Conservation (phyloP, 2,797 vertebrate species). For the Macrochelys suwanniensis region DNA sequence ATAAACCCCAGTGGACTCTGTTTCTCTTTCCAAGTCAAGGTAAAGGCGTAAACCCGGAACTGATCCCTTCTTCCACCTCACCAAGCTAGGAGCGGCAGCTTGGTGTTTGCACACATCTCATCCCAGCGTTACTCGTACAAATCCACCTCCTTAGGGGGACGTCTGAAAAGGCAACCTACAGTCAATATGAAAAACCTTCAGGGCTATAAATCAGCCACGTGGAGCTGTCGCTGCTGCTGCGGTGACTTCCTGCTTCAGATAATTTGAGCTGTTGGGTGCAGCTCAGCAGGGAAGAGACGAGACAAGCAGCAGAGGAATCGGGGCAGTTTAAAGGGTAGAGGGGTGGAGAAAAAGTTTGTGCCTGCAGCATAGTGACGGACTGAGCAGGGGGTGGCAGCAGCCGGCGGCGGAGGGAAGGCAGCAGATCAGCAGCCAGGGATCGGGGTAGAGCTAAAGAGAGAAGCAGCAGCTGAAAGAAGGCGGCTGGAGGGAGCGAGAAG, state of each 20-base stretch:
- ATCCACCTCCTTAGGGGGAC: constrained; percentile 33
- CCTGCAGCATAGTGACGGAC: not conserved
- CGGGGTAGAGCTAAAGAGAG: not conserved
- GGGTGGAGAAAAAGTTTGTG: not conserved
- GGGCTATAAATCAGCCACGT: constrained; percentile 78
- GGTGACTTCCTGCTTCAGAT: constrained; percentile 77
- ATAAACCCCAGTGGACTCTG: not conserved
- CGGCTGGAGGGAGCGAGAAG: not conserved
- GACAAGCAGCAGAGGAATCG: not conserved
- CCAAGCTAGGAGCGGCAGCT: not conserved
- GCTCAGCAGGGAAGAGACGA: not conserved
- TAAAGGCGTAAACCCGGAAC: not conserved
- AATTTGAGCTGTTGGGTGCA: not conserved
- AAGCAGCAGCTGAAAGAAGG: not conserved
- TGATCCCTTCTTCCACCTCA: not conserved
- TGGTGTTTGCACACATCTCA: constrained; percentile 24
- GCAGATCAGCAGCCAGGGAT: not conserved
- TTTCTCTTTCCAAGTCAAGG: not conserved
- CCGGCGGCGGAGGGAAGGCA: not conserved
- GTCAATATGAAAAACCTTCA: constrained; percentile 17
- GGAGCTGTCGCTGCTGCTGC: constrained; percentile 61
- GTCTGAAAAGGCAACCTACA: constrained; percentile 13
- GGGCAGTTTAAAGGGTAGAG: not conserved
- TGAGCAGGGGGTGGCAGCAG: not conserved
- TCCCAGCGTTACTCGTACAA: constrained; percentile 40